Conservation (phyloP, 53 echinoderm and acorn worm species). For the Astropecten irregularis region DNA sequence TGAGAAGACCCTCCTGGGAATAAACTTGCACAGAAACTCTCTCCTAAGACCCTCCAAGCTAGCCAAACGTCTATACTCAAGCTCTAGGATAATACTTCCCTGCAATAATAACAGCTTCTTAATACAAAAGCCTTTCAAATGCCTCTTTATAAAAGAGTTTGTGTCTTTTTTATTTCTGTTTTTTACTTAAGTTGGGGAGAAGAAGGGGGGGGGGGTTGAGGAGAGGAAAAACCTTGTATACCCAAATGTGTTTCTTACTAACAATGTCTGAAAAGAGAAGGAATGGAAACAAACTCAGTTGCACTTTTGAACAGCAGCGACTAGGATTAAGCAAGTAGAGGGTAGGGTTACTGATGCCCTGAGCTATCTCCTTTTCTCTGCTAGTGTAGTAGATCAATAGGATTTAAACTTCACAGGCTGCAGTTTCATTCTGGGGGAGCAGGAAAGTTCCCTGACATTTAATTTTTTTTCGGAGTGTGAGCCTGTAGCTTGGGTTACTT, state of each 20-base stretch:
- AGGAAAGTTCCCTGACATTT: conserved; percentile 45
- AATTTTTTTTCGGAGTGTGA: not conserved
- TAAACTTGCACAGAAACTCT: not conserved
- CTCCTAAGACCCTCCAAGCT: not conserved
- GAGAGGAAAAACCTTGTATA: no score
- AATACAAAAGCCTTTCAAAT: conserved; percentile 35
- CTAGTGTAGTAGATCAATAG: conserved; percentile 10
- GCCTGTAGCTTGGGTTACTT: not conserved
- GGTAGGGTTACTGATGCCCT: conserved; percentile 45
- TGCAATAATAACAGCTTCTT: conserved; percentile 18
- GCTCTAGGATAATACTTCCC: not conserved
- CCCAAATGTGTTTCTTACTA: conserved; percentile 6
- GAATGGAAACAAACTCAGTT: conserved; percentile 17
- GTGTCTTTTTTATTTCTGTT: not conserved
- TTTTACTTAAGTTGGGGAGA: no score
- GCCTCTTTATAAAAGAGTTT: not conserved
- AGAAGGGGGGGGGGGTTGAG: no score
- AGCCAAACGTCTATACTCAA: not conserved
- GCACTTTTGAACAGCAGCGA: conserved; percentile 33
- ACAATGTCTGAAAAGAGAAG: not conserved
- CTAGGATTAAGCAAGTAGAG: conserved; percentile 28
- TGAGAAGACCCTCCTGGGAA: not conserved
- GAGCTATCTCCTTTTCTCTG: conserved; percentile 16
- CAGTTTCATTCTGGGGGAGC: conserved; percentile 27
- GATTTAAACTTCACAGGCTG: conserved; percentile 27